These are phyloP conservation scores for Drosophila fulvimacula DNA, from an alignment of 2,888 invertebrate genomes.

Conservation along the genomic window DNA sequence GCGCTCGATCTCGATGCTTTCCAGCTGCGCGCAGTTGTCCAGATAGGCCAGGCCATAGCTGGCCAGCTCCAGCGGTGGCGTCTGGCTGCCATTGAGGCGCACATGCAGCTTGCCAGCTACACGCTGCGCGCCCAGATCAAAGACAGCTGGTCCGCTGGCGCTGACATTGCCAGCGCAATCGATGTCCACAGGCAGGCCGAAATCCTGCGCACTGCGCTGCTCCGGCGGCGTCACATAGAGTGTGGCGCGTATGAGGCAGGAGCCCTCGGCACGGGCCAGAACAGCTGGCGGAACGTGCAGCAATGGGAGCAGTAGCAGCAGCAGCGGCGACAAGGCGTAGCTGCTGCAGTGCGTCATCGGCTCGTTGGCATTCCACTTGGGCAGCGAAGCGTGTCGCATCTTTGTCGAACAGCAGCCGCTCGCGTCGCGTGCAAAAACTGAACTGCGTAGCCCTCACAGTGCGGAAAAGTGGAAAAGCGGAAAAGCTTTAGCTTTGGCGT, in stretches of 20 bases:
- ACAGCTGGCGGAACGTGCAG: conserved; percentile 26
- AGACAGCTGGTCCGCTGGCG: conserved; percentile 3
- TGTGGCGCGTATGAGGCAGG: conserved; percentile 66
- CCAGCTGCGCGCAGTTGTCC: conserved; percentile 74
- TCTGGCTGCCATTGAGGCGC: conserved; percentile 77
- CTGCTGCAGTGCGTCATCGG: conserved; percentile 59
- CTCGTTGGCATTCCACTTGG: conserved; percentile 39
- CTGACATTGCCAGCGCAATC: conserved; percentile 56
- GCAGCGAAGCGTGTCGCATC: conserved; percentile 61
- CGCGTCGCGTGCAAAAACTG: conserved; percentile 58
- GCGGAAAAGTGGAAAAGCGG: conserved; percentile 40
- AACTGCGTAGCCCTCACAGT: conserved; percentile 66
- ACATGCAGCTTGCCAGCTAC: conserved; percentile 66
- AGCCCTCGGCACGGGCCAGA: background rate
- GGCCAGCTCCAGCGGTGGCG: conserved; percentile 62
- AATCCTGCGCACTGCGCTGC: conserved; percentile 50
- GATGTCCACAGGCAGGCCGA: conserved; percentile 74
- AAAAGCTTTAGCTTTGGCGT: conserved; percentile 40
- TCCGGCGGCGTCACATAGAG: conserved; percentile 46
- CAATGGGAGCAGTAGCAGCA: conserved; percentile 26
- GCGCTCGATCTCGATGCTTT: conserved; percentile 63
- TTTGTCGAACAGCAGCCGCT: conserved; percentile 23
- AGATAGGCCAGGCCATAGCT: conserved; percentile 82
- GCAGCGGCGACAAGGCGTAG: conserved; percentile 20
- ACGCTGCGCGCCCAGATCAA: conserved; percentile 48